phyloP scores from a whole-genome alignment of 2,888 invertebrate species.

The Ariolimax columbianus region DNA sequence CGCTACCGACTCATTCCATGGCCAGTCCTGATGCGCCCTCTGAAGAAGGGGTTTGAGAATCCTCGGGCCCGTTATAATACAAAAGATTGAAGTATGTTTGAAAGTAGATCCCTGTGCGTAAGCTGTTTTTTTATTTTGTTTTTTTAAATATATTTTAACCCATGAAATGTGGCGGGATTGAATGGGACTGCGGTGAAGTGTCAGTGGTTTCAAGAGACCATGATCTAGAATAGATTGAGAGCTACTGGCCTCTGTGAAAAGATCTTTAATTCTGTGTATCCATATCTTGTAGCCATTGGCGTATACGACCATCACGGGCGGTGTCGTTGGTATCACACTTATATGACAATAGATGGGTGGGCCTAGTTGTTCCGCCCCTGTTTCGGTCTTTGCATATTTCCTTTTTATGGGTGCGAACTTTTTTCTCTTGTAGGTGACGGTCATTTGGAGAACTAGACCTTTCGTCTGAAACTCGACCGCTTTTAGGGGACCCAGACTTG shows the following conservation, averaged over 20 bases:
- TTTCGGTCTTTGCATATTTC: conserved; percentile 11
- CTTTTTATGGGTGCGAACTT: background rate
- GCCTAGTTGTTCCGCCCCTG: conserved; percentile 48
- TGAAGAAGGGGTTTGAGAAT: no score
- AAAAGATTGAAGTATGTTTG: no score
- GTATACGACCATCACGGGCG: conserved; percentile 63
- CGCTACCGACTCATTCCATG: no score
- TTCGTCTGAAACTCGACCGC: background rate
- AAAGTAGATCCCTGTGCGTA: no score
- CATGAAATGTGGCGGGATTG: no score
- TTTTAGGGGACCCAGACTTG: background rate
- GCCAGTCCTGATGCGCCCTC: no score
- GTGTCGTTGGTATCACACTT: conserved; percentile 49
- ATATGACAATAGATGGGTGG: conserved; percentile 54
- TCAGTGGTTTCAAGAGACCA: no score
- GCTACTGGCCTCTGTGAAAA: background rate
- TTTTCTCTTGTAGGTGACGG: background rate
- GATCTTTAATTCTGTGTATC: conserved; percentile 32
- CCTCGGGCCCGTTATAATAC: no score
- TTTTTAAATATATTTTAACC: no score
- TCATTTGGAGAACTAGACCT: background rate
- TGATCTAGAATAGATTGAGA: no score
- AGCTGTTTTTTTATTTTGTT: no score
- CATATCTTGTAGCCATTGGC: conserved; percentile 70
- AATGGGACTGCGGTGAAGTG: no score